phyloP scores from a whole-genome alignment of 2,113 vertebrate species.

The Cyphomyrus plagiostoma region DNA sequence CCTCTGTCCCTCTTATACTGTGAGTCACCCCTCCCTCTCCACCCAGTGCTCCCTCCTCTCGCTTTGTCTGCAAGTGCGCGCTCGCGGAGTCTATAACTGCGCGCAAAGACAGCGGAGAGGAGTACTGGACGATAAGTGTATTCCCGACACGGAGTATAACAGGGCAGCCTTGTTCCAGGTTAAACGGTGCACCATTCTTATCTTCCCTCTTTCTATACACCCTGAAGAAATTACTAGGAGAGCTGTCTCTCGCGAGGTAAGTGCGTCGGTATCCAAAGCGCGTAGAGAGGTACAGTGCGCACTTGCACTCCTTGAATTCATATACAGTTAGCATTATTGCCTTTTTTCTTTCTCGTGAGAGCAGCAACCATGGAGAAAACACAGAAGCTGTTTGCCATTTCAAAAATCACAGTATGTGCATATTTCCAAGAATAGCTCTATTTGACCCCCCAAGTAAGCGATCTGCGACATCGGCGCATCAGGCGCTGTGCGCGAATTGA shows the following conservation, averaged over 20 bases:
- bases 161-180: constrained; percentile 19
- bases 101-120: constrained; percentile 41
- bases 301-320: background rate
- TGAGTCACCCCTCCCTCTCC: constrained; percentile 27
- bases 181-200: constrained; percentile 31
- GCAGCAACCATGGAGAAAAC: background rate
- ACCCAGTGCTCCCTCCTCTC: constrained; percentile 48
- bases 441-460: background rate
- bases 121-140: constrained; percentile 8
- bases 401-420: background rate
- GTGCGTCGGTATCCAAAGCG: constrained; percentile 27
- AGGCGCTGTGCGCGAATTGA: background rate
- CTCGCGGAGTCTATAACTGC: constrained; percentile 39
- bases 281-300: constrained; percentile 40
- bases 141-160: constrained; percentile 44
- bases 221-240: constrained; percentile 55
- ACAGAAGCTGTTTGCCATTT: background rate
- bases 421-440: background rate
- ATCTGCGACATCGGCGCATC: background rate
- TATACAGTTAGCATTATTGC: background rate
- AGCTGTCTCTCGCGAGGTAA: constrained; percentile 71
- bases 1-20: constrained; percentile 1
- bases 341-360: background rate
- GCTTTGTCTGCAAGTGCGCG: constrained; percentile 50
- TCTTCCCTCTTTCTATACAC: background rate